Evolutionary conservation across 2,888 invertebrate genomes (phyloP), one percentile per base, ranked within the genome.

Genomic region (Colostygia pectinataria): DNA sequence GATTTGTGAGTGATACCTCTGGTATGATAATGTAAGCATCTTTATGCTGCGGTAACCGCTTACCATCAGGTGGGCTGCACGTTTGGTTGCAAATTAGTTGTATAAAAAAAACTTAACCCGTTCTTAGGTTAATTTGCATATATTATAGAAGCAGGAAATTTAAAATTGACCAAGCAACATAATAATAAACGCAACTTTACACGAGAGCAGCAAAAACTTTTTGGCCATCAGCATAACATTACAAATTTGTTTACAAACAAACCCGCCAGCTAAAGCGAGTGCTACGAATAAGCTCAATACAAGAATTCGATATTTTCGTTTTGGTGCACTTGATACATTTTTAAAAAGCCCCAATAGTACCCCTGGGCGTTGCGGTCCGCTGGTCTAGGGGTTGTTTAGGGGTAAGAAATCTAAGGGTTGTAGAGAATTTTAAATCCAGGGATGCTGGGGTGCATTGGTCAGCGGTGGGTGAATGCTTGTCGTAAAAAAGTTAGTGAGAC

Each of bases 321-420:
- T 65, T 43, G 48, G 45, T 77, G 74, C 77, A 73, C 71, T 83
- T 80, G 77, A 80, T 87, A 83, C 66, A 85, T 86, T 83, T 84
- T 87, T 86, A 82, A 86, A 72, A 64, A 66, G 46, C 52, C 58
- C 61, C 60, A 73, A 84, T 80, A 71, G 80, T 68, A 55, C 80
- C 77, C 80, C 55, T 37, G 82, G 76, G 82, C 58, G 32, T 53
- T 56, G 57, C 54, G 57, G 60, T 49, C 42, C 39, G 37, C 7
- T 44, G 50, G 33, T 31, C 52, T 50, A 33, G 38, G 48, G 54
- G 53, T 49, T 41, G 41, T 46, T 40, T 34, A 40, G 36, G 12
- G 23, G 41, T 48, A 41, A 14, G 41, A 37, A 37, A 41, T 51
- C 51, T 40, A 45, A 51, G 45, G 51, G 45, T 45, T 41, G 51